phyloP scores from a whole-genome alignment of 2,113 vertebrate species.

The Propithecus coquereli region DNA sequence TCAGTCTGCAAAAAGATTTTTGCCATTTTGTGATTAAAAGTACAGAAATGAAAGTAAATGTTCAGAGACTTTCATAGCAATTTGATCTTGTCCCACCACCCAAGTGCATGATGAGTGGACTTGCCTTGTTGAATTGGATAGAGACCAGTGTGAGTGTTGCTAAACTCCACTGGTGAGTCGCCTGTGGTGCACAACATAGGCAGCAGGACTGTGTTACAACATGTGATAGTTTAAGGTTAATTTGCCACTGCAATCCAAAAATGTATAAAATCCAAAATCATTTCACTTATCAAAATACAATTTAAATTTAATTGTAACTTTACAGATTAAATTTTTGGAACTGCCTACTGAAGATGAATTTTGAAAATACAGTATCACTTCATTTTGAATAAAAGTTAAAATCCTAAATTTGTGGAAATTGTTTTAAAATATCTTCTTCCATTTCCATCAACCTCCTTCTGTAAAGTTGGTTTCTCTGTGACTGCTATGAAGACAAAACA shows the following conservation, averaged over 20 bases:
- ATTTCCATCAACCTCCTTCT: neutral
- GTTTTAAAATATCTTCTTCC: neutral
- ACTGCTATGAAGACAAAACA: neutral
- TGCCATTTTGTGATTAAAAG: neutral
- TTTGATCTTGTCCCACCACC: neutral
- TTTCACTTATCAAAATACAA: neutral
- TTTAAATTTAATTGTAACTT: slow-evolving; percentile 35
- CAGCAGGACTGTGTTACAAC: neutral
- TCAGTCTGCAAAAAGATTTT: neutral
- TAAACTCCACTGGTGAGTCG: rapidly evolving
- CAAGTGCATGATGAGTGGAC: neutral
- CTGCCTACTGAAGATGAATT: neutral
- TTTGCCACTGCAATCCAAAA: neutral
- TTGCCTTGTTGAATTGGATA: neutral
- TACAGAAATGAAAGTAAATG: neutral
- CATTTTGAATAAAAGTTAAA: slow-evolving; percentile 19
- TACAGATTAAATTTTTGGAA: slow-evolving; percentile 10
- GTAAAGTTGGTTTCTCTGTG: neutral
- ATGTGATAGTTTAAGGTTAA: neutral
- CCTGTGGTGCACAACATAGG: neutral
- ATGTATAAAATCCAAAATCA: neutral
- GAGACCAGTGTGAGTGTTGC: neutral
- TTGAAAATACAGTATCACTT: slow-evolving; percentile 14
- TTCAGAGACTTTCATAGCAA: neutral
- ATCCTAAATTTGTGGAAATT: neutral